These are phyloP conservation scores for Clarias magur DNA, from an alignment of 2,113 vertebrate genomes.

Conservation along the genomic window DNA sequence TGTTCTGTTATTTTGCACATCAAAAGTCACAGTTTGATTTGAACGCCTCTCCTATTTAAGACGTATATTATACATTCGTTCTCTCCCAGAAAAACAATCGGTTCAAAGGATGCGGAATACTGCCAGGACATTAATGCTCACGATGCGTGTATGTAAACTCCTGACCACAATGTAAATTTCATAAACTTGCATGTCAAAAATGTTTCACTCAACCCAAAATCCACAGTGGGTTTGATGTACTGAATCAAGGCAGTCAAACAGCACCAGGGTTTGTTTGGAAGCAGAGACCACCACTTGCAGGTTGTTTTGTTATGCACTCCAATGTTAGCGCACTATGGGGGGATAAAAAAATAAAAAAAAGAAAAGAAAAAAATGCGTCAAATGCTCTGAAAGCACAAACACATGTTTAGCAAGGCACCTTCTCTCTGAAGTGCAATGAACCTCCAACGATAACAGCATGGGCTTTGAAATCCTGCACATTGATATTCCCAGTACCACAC, in stretches of 20 bases:
- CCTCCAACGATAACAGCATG: conserved; percentile 95
- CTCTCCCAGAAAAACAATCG: too few species aligned
- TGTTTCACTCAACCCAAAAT: conserved; percentile 17
- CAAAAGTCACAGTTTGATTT: too few species aligned
- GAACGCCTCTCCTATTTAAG: too few species aligned
- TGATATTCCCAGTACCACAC: conserved; percentile 97
- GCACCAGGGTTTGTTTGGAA: not conserved
- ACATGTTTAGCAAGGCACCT: conserved; percentile 70
- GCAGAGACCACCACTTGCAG: conserved; percentile 13
- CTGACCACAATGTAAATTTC: too few species aligned
- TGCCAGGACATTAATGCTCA: too few species aligned
- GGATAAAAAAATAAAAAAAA: too few species aligned
- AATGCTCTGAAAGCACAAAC: not conserved
- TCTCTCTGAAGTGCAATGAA: conserved; percentile 97
- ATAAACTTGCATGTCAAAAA: not conserved
- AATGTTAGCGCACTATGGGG: not conserved
- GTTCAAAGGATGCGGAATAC: too few species aligned
- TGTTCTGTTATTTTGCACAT: too few species aligned
- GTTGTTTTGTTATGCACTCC: conserved; percentile 1
- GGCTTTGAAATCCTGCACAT: conserved; percentile 95
- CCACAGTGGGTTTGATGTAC: conserved; percentile 24
- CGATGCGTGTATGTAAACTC: too few species aligned
- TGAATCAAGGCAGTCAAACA: conserved; percentile 11
- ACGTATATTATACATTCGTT: too few species aligned
- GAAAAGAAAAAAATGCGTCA: not conserved